phyloP scores from a whole-genome alignment of 2,113 vertebrate genomes.

The Sebastes fasciatus region DNA sequence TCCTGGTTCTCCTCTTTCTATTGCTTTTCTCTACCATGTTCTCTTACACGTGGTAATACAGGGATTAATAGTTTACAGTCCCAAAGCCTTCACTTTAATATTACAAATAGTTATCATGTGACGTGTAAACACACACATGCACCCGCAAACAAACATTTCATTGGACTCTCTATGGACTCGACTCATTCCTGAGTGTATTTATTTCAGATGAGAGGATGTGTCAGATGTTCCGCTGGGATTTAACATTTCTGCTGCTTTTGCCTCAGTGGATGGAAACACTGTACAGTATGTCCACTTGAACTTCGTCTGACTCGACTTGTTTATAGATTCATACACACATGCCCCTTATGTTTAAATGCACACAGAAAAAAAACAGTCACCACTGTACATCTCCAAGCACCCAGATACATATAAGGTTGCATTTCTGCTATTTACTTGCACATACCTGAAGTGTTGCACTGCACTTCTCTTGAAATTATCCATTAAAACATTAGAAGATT shows the following conservation, averaged over 20 bases:
- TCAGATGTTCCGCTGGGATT: conserved; percentile 71
- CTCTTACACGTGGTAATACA: not conserved
- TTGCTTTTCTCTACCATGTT: not conserved
- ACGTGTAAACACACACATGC: not conserved
- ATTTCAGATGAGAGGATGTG: conserved; percentile 37
- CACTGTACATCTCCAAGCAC: not conserved
- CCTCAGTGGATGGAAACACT: conserved; percentile 41
- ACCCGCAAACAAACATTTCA: conserved; percentile 32
- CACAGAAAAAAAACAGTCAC: not conserved
- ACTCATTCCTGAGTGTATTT: conserved; percentile 25
- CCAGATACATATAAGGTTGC: not conserved
- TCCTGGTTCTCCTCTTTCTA: not conserved
- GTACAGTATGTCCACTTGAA: conserved; percentile 36
- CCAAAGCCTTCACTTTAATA: conserved; percentile 43
- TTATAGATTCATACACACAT: conserved; percentile 31
- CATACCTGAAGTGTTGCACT: not conserved
- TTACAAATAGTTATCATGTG: conserved; percentile 60
- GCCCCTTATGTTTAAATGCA: not conserved
- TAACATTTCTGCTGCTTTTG: conserved; percentile 49
- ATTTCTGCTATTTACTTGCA: conserved; percentile 1
- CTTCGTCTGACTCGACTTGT: conserved; percentile 47
- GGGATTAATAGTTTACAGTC: not conserved
- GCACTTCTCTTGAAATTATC: not conserved
- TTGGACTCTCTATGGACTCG: not conserved
- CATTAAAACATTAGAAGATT: not conserved